phyloP scores from a whole-genome alignment of 2,113 vertebrate genomes.

The Hemicordylus capensis region DNA sequence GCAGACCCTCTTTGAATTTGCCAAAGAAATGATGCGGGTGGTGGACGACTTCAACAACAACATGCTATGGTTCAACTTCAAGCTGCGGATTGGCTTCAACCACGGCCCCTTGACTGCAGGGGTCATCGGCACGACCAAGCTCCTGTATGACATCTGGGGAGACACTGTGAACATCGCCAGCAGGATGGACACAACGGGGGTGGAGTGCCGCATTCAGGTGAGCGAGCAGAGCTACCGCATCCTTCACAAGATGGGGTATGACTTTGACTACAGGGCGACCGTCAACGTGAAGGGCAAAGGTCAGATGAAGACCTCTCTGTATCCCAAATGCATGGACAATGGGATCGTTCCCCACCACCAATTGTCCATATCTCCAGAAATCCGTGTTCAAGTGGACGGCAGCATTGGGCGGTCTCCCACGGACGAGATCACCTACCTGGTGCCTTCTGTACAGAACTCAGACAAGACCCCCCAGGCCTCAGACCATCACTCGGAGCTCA shows the following conservation, averaged over 20 bases:
- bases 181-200: conserved; percentile 97
- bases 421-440: conserved; percentile 90
- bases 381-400: conserved; percentile 96
- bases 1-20: conserved; percentile 94
- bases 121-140: conserved; percentile 97
- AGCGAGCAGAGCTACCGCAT: conserved; percentile 94
- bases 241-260: conserved; percentile 91
- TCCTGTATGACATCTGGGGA: conserved; percentile 98
- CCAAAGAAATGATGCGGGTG: conserved; percentile 97
- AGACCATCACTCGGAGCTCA: too few relatives aligned
- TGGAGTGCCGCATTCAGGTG: conserved; percentile 97
- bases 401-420: conserved; percentile 98
- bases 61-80: conserved; percentile 98
- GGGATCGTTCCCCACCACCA: conserved; percentile 85
- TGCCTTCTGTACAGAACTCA: conserved; percentile 77
- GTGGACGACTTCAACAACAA: conserved; percentile 99
- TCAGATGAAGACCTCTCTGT: conserved; percentile 99
- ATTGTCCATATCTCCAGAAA: conserved; percentile 92
- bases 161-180: conserved; percentile 99
- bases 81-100: conserved; percentile 95
- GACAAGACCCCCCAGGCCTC: conserved; percentile 63
- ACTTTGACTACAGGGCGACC: conserved; percentile 97
- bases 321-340: conserved; percentile 87
- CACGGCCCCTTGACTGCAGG: conserved; percentile 95
- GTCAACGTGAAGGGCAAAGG: conserved; percentile 99